phyloP scores from a whole-genome alignment of 2,113 vertebrate species.

The human (Homo sapiens) region GRCh38 chr5:164754501-164755000 shows the following conservation, averaged over 20 bases:
- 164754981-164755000: neutral
- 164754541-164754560: too few species aligned
- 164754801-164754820: neutral
- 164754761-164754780: neutral
- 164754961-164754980: neutral
- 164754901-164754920: neutral
- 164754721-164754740: neutral
- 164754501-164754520: too few species aligned
- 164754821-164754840: neutral
- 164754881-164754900: neutral
- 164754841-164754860: neutral
- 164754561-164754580: too few species aligned
- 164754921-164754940: neutral
- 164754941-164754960: neutral
- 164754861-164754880: neutral
- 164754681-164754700: neutral
- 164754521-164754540: too few species aligned
- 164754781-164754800: neutral
- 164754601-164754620: neutral
- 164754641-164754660: neutral
- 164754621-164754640: neutral
- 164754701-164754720: neutral
- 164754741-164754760: neutral
- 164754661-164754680: neutral
- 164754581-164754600: too few species aligned